Base-by-base conservation (phyloP, 2,797 vertebrate species). In the Ambastaia sidthimunki region DNA sequence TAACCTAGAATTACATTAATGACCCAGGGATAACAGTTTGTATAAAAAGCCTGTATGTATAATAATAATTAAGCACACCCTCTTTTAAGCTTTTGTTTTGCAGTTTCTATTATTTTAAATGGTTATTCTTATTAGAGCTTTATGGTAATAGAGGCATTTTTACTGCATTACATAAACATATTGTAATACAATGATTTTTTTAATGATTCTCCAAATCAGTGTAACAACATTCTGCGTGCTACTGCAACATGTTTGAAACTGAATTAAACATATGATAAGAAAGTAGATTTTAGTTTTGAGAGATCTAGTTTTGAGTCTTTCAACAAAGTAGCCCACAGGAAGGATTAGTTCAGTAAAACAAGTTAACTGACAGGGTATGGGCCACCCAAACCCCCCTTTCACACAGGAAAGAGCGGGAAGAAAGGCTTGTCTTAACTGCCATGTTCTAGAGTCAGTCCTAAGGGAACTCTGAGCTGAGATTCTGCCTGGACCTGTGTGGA, bases 401-500 rank as follows among this genome's bases (percentile, higher is more conserved):
- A 57, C 13, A 3, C 3, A 10, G 50, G 25, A 66, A 83, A 67
- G 44, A 79, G 63, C 73, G 21, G 41, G 21, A 73, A 78, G 54
- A 71, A 71, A 60, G 23, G 28, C 62, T 78, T 69, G 67, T 72
- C 70, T 78, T 66, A 57, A 80, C 59, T 72, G 77, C 65, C 48
- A 54, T 76, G 73, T 71, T 76, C 59, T 31, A 66, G 41, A 75
- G 68, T 12, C 21, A 66, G 37, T 62, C 76, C 50, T 67, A 34
- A 65, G 63, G 70, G 69, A 76, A 18, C 54, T 37, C 31, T 5
- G 70, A 21, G 34, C 31, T 5, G 70, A 21, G 23, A 59, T 11
- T 63, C 74, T 84, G 62, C 52, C 74, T 74, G 48, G 25, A 47
- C 74, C 37, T 23, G 74, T 81, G 70, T 65, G 34, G 74, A 74